Evolutionary conservation across 1,140 invertebrate genomes (phyloP).

Genomic region (Sogatella furcifera): DNA sequence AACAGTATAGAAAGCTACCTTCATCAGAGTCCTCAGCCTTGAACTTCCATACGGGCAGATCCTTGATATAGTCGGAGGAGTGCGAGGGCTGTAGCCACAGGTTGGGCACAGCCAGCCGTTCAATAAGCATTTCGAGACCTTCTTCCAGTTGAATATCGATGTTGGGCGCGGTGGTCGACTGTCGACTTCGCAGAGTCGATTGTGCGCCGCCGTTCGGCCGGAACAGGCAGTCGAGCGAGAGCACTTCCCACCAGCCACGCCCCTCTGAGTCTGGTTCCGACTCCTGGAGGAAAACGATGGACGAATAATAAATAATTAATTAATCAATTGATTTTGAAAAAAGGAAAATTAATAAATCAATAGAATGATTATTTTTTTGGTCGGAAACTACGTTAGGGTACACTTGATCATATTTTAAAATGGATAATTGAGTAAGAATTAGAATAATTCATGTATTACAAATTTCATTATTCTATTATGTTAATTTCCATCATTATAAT

Average conservation of each 20-base stretch:
- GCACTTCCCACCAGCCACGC: slow-evolving; percentile 23
- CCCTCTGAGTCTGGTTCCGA: no score
- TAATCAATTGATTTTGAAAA: no score
- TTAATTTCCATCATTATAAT: no score
- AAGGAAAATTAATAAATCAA: no score
- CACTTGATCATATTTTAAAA: no score
- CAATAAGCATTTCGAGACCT: slow-evolving; percentile 32
- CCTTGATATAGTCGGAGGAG: slow-evolving; percentile 36
- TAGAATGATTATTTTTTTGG: no score
- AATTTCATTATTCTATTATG: no score
- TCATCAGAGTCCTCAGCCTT: slow-evolving; percentile 3
- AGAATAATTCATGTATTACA: no score
- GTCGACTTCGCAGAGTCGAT: slow-evolving; percentile 22
- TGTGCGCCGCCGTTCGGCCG: slow-evolving; percentile 23
- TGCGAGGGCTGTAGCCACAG: slow-evolving; percentile 37
- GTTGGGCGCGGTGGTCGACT: slow-evolving; percentile 20
- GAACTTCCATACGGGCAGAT: slow-evolving; percentile 39
- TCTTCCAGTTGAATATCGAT: slow-evolving; percentile 29
- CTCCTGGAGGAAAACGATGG: no score
- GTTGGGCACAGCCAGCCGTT: slow-evolving; percentile 36
- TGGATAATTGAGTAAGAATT: no score
- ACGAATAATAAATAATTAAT: no score
- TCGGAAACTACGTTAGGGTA: no score
- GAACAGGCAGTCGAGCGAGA: slow-evolving; percentile 26
- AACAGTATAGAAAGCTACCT: neutral